Evolutionary conservation across 2,888 invertebrate species (phyloP).

Genomic region (Cotesia congregata): DNA sequence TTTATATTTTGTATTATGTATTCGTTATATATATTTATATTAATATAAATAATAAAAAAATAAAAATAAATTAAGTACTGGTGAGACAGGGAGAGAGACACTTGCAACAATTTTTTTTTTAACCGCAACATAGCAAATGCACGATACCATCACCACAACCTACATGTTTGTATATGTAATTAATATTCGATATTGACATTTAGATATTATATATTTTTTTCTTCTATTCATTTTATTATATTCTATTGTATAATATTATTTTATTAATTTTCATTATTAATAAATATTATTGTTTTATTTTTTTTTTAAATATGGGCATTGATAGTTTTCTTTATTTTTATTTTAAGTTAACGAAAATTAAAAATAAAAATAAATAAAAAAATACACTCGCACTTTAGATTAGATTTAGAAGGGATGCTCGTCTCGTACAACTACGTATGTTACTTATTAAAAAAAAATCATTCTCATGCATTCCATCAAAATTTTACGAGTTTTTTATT

Average conservation of each 20-base stretch:
- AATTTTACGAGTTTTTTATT: neutral
- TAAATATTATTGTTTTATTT: neutral
- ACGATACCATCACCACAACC: constrained; percentile 70
- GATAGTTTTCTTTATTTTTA: neutral
- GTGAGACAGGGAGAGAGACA: constrained; percentile 51
- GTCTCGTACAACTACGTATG: constrained; percentile 62
- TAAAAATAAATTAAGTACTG: constrained; percentile 43
- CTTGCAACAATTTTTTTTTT: constrained; percentile 47
- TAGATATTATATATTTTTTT: constrained; percentile 39
- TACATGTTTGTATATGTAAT: constrained; percentile 59
- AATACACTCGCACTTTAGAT: constrained; percentile 62
- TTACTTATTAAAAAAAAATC: constrained; percentile 59
- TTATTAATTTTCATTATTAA: neutral
- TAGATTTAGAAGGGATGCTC: constrained; percentile 66
- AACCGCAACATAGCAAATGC: constrained; percentile 69
- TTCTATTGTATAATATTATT: neutral
- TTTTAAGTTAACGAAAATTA: neutral
- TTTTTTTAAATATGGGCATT: constrained; percentile 2
- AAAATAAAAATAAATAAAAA: constrained; percentile 40
- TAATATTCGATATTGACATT: constrained; percentile 45
- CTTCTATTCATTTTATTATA: no score
- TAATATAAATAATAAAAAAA: constrained; percentile 39
- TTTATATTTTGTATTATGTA: constrained; percentile 20
- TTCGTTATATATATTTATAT: constrained; percentile 17
- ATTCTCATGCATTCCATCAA: constrained; percentile 66